Evolutionary conservation across 1,140 invertebrate genomes (phyloP).

Genomic region (Drosophila orosa): DNA sequence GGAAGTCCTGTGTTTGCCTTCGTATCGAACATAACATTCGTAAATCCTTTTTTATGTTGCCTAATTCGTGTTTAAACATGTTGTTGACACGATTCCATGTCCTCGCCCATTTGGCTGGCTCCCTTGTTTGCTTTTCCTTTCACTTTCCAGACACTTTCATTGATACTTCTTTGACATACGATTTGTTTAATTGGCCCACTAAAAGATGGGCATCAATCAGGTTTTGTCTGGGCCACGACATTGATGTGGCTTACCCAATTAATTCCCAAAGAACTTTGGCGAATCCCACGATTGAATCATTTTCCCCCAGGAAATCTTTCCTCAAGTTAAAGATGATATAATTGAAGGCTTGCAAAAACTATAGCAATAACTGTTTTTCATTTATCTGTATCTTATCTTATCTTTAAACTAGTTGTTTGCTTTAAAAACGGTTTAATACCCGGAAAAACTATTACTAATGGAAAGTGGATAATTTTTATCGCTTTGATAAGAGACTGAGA

Average conservation of each 20-base stretch:
- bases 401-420: neutral
- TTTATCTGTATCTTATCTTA: constrained; percentile 22
- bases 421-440: neutral
- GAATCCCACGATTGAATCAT: constrained; percentile 13
- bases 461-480: neutral
- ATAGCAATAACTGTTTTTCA: neutral
- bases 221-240: constrained; percentile 27
- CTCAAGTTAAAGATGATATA: constrained; percentile 13
- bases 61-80: constrained; percentile 81
- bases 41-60: constrained; percentile 81
- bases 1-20: constrained; percentile 57
- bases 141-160: constrained; percentile 26
- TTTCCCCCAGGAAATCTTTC: constrained; percentile 2
- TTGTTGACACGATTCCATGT: constrained; percentile 69
- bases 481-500: neutral
- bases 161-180: constrained; percentile 64
- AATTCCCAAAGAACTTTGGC: constrained; percentile 27
- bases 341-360: constrained; percentile 3
- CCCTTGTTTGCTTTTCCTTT: constrained; percentile 22
- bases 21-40: constrained; percentile 64
- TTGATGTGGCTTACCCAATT: constrained; percentile 56
- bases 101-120: constrained; percentile 8
- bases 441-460: neutral
- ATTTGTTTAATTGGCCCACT: constrained; percentile 79
- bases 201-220: constrained; percentile 77